Conservation (phyloP, 2,113 vertebrate genomes). For the Tachysurus fulvidraco region DNA sequence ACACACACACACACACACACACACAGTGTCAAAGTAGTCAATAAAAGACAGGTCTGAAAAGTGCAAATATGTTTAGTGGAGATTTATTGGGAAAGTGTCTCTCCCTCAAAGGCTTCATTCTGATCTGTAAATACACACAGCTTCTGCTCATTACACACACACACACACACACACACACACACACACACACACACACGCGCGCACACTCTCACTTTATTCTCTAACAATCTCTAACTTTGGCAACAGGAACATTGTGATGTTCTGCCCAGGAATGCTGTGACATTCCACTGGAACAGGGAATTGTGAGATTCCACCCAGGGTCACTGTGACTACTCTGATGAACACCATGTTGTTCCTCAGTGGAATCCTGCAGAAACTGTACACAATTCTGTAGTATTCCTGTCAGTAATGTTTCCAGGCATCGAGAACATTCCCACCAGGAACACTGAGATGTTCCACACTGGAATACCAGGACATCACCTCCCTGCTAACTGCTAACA, state of each 20-base stretch:
- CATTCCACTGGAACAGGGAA: neutral
- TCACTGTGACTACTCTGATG: neutral
- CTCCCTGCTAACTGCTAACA: neutral
- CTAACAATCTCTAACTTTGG: neutral
- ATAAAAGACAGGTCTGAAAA: neutral
- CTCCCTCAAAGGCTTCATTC: neutral
- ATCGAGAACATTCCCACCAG: neutral
- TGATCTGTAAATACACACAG: neutral
- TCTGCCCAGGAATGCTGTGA: neutral
- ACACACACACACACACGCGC: neutral
- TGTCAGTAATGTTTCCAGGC: neutral
- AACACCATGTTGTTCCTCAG: neutral
- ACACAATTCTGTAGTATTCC: neutral
- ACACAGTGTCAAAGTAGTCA: neutral
- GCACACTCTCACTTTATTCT: neutral
- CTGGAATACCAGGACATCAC: neutral
- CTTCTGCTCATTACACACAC: neutral
- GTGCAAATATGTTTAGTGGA: neutral
- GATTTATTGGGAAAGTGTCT: neutral
- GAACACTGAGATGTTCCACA: neutral
- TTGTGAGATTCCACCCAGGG: neutral
- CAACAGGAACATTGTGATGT: neutral
- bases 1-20: slow-evolving; percentile 28
- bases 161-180: neutral
- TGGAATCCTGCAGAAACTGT: neutral